A percentile compares a stretch with the other conserved stretches of the same genome.
Evolutionary conservation across 2,113 vertebrate species (phyloP).

Genomic region (Oncorhynchus kisutch): DNA sequence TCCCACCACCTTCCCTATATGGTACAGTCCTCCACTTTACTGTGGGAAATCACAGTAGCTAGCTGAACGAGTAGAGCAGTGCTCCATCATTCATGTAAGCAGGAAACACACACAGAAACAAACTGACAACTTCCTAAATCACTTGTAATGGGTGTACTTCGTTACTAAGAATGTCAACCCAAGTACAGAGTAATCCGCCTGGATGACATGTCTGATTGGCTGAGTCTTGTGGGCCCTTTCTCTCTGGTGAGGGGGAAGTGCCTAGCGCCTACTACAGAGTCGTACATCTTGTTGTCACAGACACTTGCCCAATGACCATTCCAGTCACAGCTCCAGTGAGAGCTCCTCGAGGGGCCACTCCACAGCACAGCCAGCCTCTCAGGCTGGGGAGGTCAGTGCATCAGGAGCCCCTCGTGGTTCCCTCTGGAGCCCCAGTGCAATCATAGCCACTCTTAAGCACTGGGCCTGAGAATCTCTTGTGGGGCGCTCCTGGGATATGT

Average conservation of each 20-base stretch:
- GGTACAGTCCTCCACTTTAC: too few species aligned
- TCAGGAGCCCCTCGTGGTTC: neutral
- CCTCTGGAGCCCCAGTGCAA: neutral
- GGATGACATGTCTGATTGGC: constrained; percentile 7
- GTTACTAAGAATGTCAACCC: neutral
- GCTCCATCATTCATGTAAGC: too few species aligned
- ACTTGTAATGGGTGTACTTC: neutral
- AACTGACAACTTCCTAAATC: constrained; percentile 12
- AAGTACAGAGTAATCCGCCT: constrained; percentile 15
- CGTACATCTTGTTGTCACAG: constrained; percentile 23
- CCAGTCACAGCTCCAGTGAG: neutral
- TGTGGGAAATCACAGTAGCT: too few species aligned
- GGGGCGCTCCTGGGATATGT: neutral
- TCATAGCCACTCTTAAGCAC: neutral
- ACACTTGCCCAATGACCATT: constrained; percentile 14
- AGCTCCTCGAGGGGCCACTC: constrained; percentile 25
- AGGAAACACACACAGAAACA: neutral
- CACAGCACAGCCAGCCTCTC: constrained; percentile 17
- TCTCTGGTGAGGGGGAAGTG: neutral
- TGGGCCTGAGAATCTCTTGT: neutral
- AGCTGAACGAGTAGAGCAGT: too few species aligned
- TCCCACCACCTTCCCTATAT: too few species aligned
- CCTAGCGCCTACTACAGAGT: neutral
- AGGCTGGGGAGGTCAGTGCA: constrained; percentile 1
- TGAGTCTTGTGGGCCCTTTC: neutral